phyloP scores from a whole-genome alignment of 2,797 vertebrate species.

The Sardinella longiceps region DNA sequence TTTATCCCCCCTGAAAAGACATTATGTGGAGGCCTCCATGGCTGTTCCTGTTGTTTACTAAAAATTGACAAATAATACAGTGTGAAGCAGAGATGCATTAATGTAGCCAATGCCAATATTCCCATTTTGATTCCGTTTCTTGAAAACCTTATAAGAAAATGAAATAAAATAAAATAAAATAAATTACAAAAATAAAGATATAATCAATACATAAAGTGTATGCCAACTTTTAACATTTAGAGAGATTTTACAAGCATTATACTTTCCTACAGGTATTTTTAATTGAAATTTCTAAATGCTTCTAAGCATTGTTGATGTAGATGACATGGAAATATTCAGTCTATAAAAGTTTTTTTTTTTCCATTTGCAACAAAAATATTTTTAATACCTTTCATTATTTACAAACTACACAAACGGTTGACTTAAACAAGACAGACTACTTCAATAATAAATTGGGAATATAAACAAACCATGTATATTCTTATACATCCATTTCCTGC shows the following conservation, averaged over 20 bases:
- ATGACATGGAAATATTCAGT: neutral
- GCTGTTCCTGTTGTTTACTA: no score
- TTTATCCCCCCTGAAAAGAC: no score
- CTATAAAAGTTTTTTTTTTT: neutral
- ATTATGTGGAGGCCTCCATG: no score
- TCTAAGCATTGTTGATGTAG: neutral
- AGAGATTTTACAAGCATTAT: neutral
- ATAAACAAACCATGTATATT: neutral
- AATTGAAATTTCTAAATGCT: neutral
- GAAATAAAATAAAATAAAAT: no score
- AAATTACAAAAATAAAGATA: no score
- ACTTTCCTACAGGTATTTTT: neutral
- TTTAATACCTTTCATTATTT: neutral
- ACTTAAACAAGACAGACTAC: neutral
- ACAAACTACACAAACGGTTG: neutral
- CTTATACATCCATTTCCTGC: neutral
- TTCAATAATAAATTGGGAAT: neutral
- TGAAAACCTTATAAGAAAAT: no score
- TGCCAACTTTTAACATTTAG: neutral
- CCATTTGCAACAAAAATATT: constrained; percentile 9
- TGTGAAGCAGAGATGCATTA: no score
- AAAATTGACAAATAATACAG: neutral
- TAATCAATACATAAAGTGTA: neutral
- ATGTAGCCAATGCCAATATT: no score
- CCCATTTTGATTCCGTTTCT: no score